phyloP scores from a whole-genome alignment of 2,888 invertebrate genomes.

The Palloptera scutellata region DNA sequence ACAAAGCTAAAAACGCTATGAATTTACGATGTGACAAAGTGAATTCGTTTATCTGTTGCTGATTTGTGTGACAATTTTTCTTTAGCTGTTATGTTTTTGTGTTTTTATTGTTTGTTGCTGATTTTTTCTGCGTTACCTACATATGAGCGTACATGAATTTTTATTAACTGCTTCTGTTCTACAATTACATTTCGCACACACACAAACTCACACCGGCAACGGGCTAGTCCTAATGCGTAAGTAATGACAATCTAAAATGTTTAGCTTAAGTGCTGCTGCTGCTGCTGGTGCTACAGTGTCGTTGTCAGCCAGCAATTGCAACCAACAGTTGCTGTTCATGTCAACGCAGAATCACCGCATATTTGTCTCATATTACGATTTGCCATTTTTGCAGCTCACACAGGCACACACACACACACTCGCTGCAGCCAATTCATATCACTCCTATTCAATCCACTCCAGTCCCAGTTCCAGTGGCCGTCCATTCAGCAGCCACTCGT shows the following conservation, averaged over 20 bases:
- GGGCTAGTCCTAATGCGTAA: not conserved
- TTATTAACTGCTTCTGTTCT: too few species aligned
- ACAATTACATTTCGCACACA: too few species aligned
- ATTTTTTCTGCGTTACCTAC: not conserved
- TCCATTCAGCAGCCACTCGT: too few species aligned
- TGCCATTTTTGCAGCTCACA: too few species aligned
- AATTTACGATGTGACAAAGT: conserved; percentile 34
- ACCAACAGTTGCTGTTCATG: conserved; percentile 12
- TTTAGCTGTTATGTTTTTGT: conserved; percentile 13
- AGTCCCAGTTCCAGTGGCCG: too few species aligned
- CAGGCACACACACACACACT: too few species aligned
- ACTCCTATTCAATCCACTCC: too few species aligned
- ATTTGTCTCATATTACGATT: conserved; percentile 36
- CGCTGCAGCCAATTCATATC: too few species aligned
- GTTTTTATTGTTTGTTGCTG: conserved; percentile 18
- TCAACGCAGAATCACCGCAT: conserved; percentile 34
- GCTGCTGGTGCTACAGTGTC: conserved; percentile 6
- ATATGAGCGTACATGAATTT: too few species aligned
- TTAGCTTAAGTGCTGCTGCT: conserved; percentile 17
- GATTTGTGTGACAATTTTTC: conserved; percentile 28
- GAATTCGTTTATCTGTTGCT: conserved; percentile 27
- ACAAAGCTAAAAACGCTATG: not conserved
- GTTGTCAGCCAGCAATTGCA: not conserved
- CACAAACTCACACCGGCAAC: too few species aligned
- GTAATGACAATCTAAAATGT: conserved; percentile 21